These are phyloP conservation scores for Platyura marginata DNA, from an alignment of 1,140 invertebrate species.

Conservation along the genomic window DNA sequence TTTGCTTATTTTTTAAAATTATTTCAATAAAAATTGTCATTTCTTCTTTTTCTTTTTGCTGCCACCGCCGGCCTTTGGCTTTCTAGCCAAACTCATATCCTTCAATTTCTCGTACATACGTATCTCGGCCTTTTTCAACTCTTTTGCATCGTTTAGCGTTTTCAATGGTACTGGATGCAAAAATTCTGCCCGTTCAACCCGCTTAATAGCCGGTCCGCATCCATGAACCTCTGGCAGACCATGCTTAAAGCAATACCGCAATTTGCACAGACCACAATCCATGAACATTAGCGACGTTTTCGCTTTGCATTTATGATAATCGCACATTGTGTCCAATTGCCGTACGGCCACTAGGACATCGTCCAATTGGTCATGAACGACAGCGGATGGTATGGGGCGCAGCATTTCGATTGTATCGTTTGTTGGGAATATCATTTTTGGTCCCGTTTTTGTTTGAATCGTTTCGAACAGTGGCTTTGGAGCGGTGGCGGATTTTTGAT, in stretches of 20 bases:
- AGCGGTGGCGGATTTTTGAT: too few species aligned
- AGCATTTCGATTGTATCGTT: constrained; percentile 19
- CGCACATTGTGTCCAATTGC: constrained; percentile 18
- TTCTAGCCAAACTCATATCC: constrained; percentile 19
- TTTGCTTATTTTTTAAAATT: too few species aligned
- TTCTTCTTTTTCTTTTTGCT: constrained; percentile 13
- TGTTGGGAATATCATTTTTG: constrained; percentile 4
- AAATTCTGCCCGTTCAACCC: constrained; percentile 18
- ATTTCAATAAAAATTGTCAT: constrained; percentile 4
- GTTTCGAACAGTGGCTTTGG: background rate
- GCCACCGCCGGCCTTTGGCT: constrained; percentile 11
- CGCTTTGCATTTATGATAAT: constrained; percentile 15
- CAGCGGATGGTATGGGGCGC: constrained; percentile 15
- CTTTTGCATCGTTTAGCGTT: constrained; percentile 14
- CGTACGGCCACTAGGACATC: constrained; percentile 20
- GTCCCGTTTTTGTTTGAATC: background rate
- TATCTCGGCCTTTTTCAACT: constrained; percentile 17
- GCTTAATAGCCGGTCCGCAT: constrained; percentile 16
- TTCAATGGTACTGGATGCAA: constrained; percentile 17
- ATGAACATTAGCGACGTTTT: constrained; percentile 22
- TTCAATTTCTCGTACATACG: constrained; percentile 17
- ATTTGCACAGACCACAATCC: constrained; percentile 13
- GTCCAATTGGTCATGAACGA: constrained; percentile 17
- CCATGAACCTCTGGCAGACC: constrained; percentile 20
- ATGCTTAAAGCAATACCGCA: constrained; percentile 21